phyloP scores from a whole-genome alignment of 2,113 vertebrate species.

The Megaceryle torquata region DNA sequence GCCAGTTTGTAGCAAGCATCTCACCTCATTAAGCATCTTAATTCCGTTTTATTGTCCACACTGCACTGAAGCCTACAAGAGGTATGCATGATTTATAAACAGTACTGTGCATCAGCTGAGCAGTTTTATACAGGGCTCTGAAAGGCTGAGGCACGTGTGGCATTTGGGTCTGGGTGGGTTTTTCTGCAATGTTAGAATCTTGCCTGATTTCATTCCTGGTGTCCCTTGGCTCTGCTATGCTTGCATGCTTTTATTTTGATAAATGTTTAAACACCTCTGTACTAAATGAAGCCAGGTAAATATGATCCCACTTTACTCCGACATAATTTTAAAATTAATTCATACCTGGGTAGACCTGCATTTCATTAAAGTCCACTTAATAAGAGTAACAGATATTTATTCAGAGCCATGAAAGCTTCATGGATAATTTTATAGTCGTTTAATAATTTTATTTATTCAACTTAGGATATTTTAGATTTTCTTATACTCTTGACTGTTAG shows the following conservation, averaged over 20 bases:
- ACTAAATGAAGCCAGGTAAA: background rate
- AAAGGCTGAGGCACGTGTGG: background rate
- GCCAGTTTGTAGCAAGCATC: background rate
- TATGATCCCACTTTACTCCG: background rate
- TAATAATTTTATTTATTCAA: slow-evolving; percentile 5
- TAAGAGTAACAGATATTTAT: background rate
- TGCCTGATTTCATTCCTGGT: background rate
- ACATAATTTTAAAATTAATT: background rate
- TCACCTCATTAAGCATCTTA: slow-evolving; percentile 50
- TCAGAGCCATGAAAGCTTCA: background rate
- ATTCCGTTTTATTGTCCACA: slow-evolving; percentile 36
- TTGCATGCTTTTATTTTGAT: background rate
- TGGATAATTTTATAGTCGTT: background rate
- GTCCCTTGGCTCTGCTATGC: background rate
- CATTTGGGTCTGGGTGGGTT: background rate
- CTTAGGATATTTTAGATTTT: slow-evolving; percentile 4
- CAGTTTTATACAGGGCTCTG: background rate
- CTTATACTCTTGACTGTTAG: background rate
- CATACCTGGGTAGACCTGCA: background rate
- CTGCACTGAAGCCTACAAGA: background rate
- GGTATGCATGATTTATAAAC: slow-evolving; percentile 36
- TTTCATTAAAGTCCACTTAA: slow-evolving; percentile 12
- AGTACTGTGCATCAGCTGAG: background rate
- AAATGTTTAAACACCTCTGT: background rate
- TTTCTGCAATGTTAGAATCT: background rate